A percentile compares a stretch with the other conserved stretches of the same genome.
phyloP scores from a whole-genome alignment of 2,797 vertebrate genomes.

The Lithobates pipiens region DNA sequence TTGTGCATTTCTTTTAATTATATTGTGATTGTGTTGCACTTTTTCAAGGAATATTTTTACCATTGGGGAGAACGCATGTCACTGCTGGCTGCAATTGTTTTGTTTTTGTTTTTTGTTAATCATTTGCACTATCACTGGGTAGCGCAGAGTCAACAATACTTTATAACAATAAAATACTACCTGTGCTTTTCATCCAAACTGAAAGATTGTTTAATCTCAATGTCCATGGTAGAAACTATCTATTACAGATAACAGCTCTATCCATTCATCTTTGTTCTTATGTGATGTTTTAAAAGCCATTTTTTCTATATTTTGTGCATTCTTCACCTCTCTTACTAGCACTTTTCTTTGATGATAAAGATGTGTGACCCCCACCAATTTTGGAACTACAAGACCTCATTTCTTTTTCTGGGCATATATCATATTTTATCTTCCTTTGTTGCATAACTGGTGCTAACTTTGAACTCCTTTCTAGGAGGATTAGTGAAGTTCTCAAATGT shows the following conservation, averaged over 20 bases:
- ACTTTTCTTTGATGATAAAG: constrained; percentile 6
- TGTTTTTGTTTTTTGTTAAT: too few relatives aligned
- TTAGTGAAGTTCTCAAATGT: too few relatives aligned
- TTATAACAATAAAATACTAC: constrained; percentile 3
- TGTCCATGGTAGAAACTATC: too few relatives aligned
- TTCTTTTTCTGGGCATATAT: not conserved
- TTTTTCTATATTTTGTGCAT: constrained; percentile 18
- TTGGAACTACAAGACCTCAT: constrained; percentile 2
- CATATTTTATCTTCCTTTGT: not conserved
- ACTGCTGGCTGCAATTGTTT: too few relatives aligned
- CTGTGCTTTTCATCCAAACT: not conserved
- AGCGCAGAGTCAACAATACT: too few relatives aligned
- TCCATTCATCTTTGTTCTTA: constrained; percentile 22
- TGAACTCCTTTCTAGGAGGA: too few relatives aligned
- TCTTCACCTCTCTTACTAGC: constrained; percentile 12
- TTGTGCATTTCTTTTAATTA: too few relatives aligned
- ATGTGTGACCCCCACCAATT: constrained; percentile 24
- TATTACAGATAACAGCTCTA: constrained; percentile 22
- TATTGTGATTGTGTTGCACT: too few relatives aligned
- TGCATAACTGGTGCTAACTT: not conserved
- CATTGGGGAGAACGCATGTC: too few relatives aligned
- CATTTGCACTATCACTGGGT: too few relatives aligned
- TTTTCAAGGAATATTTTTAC: too few relatives aligned
- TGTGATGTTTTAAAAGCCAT: constrained; percentile 6
- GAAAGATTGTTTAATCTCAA: not conserved